phyloP scores from a whole-genome alignment of 2,113 vertebrate species.

The Nestor notabilis region DNA sequence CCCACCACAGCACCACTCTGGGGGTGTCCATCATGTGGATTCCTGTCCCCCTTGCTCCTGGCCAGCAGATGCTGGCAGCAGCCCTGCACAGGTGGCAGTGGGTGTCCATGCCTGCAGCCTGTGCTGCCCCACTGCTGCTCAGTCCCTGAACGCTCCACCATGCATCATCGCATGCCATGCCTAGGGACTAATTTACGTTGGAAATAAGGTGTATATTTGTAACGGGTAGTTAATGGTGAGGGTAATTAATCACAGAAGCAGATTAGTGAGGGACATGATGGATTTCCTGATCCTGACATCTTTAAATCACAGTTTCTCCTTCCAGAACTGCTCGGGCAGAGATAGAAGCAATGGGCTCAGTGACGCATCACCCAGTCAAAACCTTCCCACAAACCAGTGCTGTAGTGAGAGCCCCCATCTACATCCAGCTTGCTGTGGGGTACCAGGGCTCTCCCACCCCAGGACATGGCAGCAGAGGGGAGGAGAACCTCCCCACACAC shows the following conservation, averaged over 20 bases:
- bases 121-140: not conserved
- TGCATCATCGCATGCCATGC: not conserved
- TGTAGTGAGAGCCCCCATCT: accelerated
- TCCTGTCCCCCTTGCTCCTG: not conserved
- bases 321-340: not conserved
- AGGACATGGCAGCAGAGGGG: not conserved
- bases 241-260: slow-evolving; percentile 21
- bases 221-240: not conserved
- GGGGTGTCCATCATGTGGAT: accelerated
- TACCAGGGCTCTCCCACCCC: accelerated
- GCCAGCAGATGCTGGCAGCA: not conserved
- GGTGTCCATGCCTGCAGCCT: not conserved
- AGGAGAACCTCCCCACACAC: not conserved
- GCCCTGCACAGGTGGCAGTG: accelerated
- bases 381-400: not conserved
- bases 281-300: not conserved
- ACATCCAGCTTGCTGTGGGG: accelerated
- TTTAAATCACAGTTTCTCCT: slow-evolving; percentile 32
- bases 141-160: not conserved
- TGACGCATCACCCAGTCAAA: not conserved
- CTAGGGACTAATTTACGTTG: not conserved
- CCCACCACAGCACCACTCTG: not conserved
- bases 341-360: not conserved
- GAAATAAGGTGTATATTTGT: not conserved
- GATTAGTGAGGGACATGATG: not conserved